A percentile compares a stretch with the other conserved stretches of the same genome.
Evolutionary conservation across 2,888 invertebrate genomes (phyloP).

Genomic region (Lordiphosa fenestrarum): DNA sequence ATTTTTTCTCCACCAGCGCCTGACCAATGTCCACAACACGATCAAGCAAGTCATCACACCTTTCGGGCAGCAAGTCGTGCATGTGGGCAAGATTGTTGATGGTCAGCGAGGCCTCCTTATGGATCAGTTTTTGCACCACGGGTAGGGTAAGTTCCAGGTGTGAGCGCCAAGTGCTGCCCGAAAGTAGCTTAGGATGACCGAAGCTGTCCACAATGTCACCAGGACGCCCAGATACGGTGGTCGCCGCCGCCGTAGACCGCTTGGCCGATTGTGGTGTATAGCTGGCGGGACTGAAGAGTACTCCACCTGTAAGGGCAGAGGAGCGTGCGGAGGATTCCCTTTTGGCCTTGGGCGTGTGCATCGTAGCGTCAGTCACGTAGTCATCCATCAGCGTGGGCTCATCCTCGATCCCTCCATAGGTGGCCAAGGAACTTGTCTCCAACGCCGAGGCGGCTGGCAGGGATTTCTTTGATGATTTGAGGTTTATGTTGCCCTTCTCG

Average conservation of each 20-base stretch:
- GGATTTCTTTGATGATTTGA: constrained; percentile 20
- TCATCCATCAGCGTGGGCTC: constrained; percentile 60
- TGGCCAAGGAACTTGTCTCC: constrained; percentile 57
- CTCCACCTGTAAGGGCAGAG: constrained; percentile 70
- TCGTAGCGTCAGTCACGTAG: constrained; percentile 19
- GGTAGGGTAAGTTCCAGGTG: constrained; percentile 64
- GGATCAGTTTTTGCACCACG: constrained; percentile 81
- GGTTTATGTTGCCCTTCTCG: constrained; percentile 56
- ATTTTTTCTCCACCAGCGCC: constrained; percentile 74
- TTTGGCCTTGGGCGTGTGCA: constrained; percentile 62
- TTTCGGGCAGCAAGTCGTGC: constrained; percentile 77
- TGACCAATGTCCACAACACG: constrained; percentile 75
- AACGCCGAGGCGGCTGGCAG: constrained; percentile 19
- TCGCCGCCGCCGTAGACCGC: constrained; percentile 3
- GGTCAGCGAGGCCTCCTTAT: constrained; percentile 80
- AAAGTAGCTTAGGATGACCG: constrained; percentile 82
- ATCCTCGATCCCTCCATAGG: constrained; percentile 70
- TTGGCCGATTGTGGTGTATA: constrained; percentile 77
- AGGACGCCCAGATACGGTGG: constrained; percentile 66
- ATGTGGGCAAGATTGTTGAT: constrained; percentile 79
- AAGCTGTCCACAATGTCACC: constrained; percentile 84
- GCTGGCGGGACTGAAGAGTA: constrained; percentile 78
- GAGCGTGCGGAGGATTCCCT: constrained; percentile 34
- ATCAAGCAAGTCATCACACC: constrained; percentile 75
- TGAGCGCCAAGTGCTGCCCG: constrained; percentile 75